Percentiles rank a stretch among this genome's conserved stretches.
Conservation (phyloP, 2,888 invertebrate species). For the Eilema griseolum region DNA sequence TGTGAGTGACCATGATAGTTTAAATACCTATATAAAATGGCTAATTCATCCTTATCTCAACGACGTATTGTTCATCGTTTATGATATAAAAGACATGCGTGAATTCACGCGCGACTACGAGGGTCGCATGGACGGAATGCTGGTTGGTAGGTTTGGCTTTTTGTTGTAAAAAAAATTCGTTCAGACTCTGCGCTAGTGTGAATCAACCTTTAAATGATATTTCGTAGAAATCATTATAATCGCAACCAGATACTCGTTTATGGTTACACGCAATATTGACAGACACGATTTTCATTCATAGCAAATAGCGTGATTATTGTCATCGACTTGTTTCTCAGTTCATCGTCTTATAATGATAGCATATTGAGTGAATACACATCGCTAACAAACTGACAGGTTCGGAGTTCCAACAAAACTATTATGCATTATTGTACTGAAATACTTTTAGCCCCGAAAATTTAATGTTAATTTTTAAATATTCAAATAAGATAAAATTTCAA, state of each 20-base stretch:
- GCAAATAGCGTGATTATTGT: constrained; percentile 14
- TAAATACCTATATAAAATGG: no score
- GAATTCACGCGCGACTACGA: no score
- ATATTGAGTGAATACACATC: background rate
- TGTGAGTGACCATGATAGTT: no score
- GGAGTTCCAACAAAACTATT: background rate
- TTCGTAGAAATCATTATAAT: constrained; percentile 17
- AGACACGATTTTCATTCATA: constrained; percentile 15
- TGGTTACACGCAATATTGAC: constrained; percentile 17
- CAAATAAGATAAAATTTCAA: background rate
- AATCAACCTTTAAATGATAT: background rate
- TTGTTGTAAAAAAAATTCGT: no score
- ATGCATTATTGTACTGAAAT: background rate
- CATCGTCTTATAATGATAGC: constrained; percentile 14
- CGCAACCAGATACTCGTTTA: background rate
- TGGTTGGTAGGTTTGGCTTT: no score
- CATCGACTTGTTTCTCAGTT: constrained; percentile 15
- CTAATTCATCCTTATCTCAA: no score
- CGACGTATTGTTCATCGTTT: no score
- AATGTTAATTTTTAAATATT: background rate
- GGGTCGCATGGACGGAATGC: no score
- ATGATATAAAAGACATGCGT: no score
- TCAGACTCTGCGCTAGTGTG: no score
- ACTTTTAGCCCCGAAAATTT: background rate
- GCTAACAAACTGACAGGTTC: background rate